These are phyloP conservation scores for Hippolais icterina DNA, from an alignment of 2,113 vertebrate genomes.

Conservation along the genomic window DNA sequence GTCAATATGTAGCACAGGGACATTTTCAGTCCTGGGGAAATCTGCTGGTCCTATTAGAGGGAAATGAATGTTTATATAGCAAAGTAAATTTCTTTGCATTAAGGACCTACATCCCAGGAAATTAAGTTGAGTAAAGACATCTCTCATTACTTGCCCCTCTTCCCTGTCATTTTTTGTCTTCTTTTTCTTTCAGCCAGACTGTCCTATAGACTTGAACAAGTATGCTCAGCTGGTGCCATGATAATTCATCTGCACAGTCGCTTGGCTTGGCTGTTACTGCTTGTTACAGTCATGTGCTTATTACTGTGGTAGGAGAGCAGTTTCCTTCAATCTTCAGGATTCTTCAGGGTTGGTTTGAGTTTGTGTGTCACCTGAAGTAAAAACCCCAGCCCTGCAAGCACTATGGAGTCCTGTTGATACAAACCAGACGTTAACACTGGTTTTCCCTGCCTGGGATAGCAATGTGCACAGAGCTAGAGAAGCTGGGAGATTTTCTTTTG, in stretches of 20 bases:
- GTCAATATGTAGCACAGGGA: background rate
- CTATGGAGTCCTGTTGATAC: background rate
- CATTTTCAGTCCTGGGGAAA: background rate
- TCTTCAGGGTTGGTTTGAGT: background rate
- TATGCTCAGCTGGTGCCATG: conserved; percentile 75
- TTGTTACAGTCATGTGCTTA: background rate
- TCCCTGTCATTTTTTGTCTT: conserved; percentile 84
- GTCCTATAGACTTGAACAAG: conserved; percentile 72
- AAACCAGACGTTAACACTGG: background rate
- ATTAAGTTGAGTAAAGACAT: conserved; percentile 78
- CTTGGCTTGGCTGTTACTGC: background rate
- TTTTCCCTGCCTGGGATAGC: background rate
- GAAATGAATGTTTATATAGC: background rate
- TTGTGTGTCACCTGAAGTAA: background rate
- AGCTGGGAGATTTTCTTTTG: background rate
- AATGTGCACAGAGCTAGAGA: background rate
- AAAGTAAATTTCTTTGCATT: background rate
- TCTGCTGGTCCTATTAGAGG: background rate
- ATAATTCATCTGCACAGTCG: conserved; percentile 56
- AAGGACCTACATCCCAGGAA: conserved; percentile 82
- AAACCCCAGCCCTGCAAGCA: background rate
- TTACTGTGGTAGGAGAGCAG: background rate
- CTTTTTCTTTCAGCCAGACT: conserved; percentile 87
- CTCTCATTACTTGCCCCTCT: conserved; percentile 83
- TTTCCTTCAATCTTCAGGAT: background rate